These are phyloP conservation scores for Gambelia wislizenii DNA, from an alignment of 2,797 vertebrate species.

Conservation along the genomic window DNA sequence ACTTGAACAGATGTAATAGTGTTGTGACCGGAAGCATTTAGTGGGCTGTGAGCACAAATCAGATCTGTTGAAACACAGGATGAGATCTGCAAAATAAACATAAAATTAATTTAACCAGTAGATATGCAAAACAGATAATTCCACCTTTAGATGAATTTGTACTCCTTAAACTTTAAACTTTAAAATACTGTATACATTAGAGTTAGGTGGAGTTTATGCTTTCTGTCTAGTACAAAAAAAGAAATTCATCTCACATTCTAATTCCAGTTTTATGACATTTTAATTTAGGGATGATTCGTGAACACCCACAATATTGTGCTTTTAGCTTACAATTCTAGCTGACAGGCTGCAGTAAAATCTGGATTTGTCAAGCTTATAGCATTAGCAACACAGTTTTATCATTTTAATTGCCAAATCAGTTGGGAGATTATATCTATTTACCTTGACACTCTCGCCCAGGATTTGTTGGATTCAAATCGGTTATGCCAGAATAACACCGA, in stretches of 20 bases:
- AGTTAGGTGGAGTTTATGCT: neutral
- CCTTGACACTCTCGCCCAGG: slow-evolving; percentile 46
- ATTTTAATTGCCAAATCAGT: neutral
- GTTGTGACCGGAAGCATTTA: slow-evolving; percentile 51
- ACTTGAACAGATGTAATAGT: slow-evolving; percentile 46
- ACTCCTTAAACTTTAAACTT: neutral
- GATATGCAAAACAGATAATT: neutral
- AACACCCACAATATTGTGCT: neutral
- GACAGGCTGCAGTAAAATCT: neutral
- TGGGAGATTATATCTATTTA: slow-evolving; percentile 7
- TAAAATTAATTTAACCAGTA: slow-evolving; percentile 14
- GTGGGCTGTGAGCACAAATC: slow-evolving; percentile 52
- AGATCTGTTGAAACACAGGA: slow-evolving; percentile 41
- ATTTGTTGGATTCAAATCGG: slow-evolving; percentile 31
- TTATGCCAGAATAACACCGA: slow-evolving; percentile 41
- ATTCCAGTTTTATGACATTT: neutral
- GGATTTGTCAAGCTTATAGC: neutral
- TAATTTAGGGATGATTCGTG: neutral
- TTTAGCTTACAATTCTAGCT: neutral
- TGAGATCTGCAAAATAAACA: slow-evolving; percentile 63
- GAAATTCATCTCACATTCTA: neutral
- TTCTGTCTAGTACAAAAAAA: neutral
- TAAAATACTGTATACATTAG: neutral
- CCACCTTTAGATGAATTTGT: neutral
- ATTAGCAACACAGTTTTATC: neutral